These are phyloP conservation scores for Caenorhabditis zanzibari DNA, from an alignment of 2,888 invertebrate species.

Conservation along the genomic window DNA sequence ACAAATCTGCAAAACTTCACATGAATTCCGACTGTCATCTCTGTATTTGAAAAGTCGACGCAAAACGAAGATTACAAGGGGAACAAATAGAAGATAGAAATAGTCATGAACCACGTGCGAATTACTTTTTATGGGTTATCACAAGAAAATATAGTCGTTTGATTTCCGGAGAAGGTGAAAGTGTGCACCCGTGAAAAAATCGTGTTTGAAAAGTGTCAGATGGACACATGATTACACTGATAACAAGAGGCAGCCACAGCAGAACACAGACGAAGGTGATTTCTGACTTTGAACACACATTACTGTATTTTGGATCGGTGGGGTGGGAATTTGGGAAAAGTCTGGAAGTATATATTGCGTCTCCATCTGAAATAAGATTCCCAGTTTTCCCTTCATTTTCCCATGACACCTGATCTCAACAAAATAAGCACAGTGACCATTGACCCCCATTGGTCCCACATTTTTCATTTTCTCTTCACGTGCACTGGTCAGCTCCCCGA, in stretches of 20 bases:
- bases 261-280: constrained; percentile 27
- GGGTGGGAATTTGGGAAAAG: too few species aligned
- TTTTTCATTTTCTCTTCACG: constrained; percentile 16
- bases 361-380: neutral
- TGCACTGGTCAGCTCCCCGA: constrained; percentile 16
- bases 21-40: constrained; percentile 40
- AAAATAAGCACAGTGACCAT: constrained; percentile 18
- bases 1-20: constrained; percentile 20
- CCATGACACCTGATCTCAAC: neutral
- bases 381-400: neutral
- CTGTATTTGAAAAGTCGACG: constrained; percentile 32
- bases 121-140: constrained; percentile 15
- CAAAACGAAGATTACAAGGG: constrained; percentile 16
- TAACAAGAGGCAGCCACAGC: constrained; percentile 22
- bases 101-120: constrained; percentile 44
- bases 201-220: constrained; percentile 29
- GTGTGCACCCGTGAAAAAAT: constrained; percentile 62
- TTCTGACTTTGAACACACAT: constrained; percentile 32
- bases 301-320: neutral
- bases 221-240: constrained; percentile 45
- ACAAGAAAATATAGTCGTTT: constrained; percentile 23
- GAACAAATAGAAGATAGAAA: constrained; percentile 9
- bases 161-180: constrained; percentile 53
- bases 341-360: neutral
- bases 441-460: neutral